These are phyloP conservation scores for Tortricodes alternella DNA, from an alignment of 2,888 invertebrate genomes.

Conservation along the genomic window DNA sequence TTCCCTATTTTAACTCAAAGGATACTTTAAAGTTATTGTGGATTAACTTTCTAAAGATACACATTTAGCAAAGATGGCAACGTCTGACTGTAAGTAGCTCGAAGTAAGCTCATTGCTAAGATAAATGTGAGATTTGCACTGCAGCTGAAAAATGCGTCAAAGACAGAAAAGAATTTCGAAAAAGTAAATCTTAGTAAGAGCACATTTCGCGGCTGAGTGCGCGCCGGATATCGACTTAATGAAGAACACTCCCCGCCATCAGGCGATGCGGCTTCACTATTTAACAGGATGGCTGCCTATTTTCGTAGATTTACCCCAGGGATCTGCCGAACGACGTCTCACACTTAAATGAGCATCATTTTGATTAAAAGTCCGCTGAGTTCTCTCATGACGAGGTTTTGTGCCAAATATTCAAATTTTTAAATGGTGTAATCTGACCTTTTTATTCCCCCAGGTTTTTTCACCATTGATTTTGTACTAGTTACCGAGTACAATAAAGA, in stretches of 20 bases:
- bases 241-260: slow-evolving; percentile 58
- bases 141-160: slow-evolving; percentile 31
- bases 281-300: slow-evolving; percentile 56
- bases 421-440: slow-evolving; percentile 12
- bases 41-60: neutral
- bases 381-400: slow-evolving; percentile 24
- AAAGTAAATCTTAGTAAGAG: slow-evolving; percentile 46
- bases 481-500: too few species aligned
- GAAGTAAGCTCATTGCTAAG: slow-evolving; percentile 21
- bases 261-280: slow-evolving; percentile 52
- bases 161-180: slow-evolving; percentile 33
- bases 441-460: slow-evolving; percentile 49
- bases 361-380: slow-evolving; percentile 27
- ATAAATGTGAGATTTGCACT: slow-evolving; percentile 25
- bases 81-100: slow-evolving; percentile 8
- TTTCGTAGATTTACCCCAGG: slow-evolving; percentile 55
- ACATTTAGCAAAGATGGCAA: neutral
- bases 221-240: slow-evolving; percentile 59
- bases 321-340: slow-evolving; percentile 47
- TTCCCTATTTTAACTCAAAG: too few species aligned
- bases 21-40: neutral
- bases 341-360: slow-evolving; percentile 40
- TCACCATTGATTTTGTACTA: too few species aligned
- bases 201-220: slow-evolving; percentile 42
- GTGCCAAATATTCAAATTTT: slow-evolving; percentile 16